Percentiles rank a stretch among this genome's conserved stretches.
Conservation (phyloP, 2,888 invertebrate genomes). For the Plebejus melissa region DNA sequence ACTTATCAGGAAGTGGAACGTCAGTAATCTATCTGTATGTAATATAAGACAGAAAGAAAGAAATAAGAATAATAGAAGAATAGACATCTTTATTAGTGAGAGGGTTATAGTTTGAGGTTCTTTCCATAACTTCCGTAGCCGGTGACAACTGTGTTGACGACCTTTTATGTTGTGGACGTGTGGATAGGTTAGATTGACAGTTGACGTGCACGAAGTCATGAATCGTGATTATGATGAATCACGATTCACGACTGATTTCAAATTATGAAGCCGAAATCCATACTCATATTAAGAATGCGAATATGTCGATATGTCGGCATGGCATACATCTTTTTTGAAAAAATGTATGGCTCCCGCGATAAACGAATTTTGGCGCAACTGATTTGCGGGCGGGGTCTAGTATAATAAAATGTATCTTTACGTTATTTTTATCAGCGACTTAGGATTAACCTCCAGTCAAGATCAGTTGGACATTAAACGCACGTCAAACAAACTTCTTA, state of each 20-base stretch:
- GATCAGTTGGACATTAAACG: not conserved
- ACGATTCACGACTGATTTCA: not conserved
- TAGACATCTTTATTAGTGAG: not conserved
- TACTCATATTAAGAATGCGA: too few species aligned
- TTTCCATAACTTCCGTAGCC: not conserved
- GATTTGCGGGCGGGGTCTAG: too few species aligned
- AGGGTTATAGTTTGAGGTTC: not conserved
- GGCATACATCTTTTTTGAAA: too few species aligned
- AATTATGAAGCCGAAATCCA: not conserved
- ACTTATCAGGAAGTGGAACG: too few species aligned
- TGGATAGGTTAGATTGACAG: not conserved
- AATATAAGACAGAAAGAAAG: too few species aligned
- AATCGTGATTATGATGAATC: not conserved
- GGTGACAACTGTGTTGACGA: slow-evolving; percentile 1
- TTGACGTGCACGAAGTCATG: not conserved
- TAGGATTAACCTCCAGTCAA: not conserved
- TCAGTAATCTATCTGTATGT: too few species aligned
- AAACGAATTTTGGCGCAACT: too few species aligned
- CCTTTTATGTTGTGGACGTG: not conserved
- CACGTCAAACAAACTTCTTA: not conserved
- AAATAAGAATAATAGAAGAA: too few species aligned
- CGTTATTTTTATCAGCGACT: not conserved
- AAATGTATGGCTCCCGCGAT: too few species aligned
- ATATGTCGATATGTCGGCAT: too few species aligned
- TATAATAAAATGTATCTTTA: too few species aligned